Evolutionary conservation across 2,888 invertebrate genomes (phyloP), one percentile per base, ranked within the genome.

Genomic region (Metellina segmentata): DNA sequence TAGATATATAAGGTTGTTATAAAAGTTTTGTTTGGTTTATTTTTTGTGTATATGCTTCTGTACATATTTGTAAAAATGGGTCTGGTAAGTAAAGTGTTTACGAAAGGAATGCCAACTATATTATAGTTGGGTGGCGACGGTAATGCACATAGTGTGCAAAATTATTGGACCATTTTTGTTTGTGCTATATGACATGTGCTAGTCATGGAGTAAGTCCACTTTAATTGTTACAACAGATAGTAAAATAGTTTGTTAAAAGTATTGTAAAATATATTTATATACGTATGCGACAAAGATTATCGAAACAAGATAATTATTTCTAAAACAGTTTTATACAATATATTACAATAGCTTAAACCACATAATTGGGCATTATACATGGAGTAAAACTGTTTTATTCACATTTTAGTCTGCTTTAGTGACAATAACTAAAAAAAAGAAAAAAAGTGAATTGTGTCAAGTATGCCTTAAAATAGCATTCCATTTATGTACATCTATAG

Each of bases 381-480:
- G 61, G 13, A 61, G 7, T 61, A 61, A 61, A 61, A 16, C 61
- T 34, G 34, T 34, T 61, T 61, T 61, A 61, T 61, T 61, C 61
- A 16, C 16, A 16, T 34, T 34, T 34, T 34, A 34, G 34, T 34
- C 34, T 34, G 34, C 34, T 4, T 34, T 34, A 34, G 34, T 34
- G 6, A 61, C 61, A 9, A 61, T 11, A 7, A 61, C 16, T 8
- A 11, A 16, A 6, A 16, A 11, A 61, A 61, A n/a, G n/a, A n/a
- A 61, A 61, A 5, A 61, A 61, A 61, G 9, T 8, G 61, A 61
- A 16, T 9, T 61, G 16, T 61, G 11, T 16, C 61, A 34, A 61
- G 78, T 78, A 52, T 52, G 78, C 78, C 52, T 78, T 78, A 78
- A 78, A 85, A 85, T 85, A 85, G 85, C 85, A 85, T 85, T 85